Percentiles rank a stretch among this genome's conserved stretches.
phyloP scores from a whole-genome alignment of 2,888 invertebrate genomes.

The Eristalinus sepulchralis region DNA sequence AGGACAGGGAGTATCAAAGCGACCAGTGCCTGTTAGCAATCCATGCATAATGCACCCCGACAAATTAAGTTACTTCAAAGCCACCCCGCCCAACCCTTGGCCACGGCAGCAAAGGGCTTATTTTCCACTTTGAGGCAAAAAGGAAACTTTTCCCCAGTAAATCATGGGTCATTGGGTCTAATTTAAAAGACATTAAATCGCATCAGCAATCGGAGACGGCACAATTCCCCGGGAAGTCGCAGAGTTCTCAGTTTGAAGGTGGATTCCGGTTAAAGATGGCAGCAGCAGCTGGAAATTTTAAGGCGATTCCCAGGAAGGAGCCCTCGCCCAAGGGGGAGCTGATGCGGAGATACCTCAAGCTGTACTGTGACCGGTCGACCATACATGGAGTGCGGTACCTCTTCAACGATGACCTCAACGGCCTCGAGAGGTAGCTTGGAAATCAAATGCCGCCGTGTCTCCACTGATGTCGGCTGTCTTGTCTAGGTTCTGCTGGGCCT shows the following conservation, averaged over 20 bases:
- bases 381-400: constrained; percentile 79
- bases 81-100: neutral
- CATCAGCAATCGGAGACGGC: neutral
- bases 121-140: constrained; percentile 40
- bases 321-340: constrained; percentile 69
- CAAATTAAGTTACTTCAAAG: constrained; percentile 36
- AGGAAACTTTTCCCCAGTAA: constrained; percentile 52
- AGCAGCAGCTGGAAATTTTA: neutral
- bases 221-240: neutral
- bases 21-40: neutral
- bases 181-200: constrained; percentile 61
- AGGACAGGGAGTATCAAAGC: constrained; percentile 9
- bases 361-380: constrained; percentile 77
- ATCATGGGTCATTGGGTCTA: constrained; percentile 58
- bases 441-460: no score
- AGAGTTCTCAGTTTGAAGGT: constrained; percentile 15
- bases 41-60: constrained; percentile 16
- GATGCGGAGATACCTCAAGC: constrained; percentile 74
- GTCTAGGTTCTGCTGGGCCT: constrained; percentile 77
- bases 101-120: constrained; percentile 24
- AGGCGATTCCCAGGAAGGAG: neutral
- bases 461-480: neutral
- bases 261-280: constrained; percentile 14
- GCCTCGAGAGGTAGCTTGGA: constrained; percentile 75
- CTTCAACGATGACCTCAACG: constrained; percentile 75